A percentile compares a stretch with the other conserved stretches of the same genome.
These are phyloP conservation scores for Borostomias antarcticus DNA, from an alignment of 2,797 vertebrate genomes.

Conservation along the genomic window DNA sequence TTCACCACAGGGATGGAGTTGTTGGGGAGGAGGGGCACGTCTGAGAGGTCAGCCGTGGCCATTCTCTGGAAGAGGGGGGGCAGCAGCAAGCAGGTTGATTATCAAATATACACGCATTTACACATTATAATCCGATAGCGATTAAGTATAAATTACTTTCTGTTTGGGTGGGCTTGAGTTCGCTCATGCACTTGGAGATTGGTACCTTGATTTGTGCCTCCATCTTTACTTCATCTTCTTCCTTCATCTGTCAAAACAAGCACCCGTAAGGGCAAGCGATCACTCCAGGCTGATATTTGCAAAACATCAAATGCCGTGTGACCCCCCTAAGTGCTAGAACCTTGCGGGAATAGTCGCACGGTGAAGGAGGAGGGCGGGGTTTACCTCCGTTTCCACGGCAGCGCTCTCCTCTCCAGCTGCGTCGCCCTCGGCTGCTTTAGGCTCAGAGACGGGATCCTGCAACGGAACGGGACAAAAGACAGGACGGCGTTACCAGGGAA, in stretches of 20 bases:
- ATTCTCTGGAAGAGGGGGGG: conserved; percentile 74
- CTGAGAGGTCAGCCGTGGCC: conserved; percentile 80
- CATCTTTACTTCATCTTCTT: conserved; percentile 72
- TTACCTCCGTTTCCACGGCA: conserved; percentile 36
- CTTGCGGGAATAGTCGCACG: not conserved
- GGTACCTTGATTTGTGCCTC: conserved; percentile 74
- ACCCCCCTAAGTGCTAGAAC: not conserved
- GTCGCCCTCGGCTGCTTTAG: not conserved
- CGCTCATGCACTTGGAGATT: not conserved
- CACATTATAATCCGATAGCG: not conserved
- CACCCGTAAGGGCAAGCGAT: not conserved
- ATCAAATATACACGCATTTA: not conserved
- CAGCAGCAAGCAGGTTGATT: not conserved
- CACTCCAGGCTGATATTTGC: not conserved
- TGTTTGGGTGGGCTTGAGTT: not conserved
- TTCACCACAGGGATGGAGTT: conserved; percentile 83
- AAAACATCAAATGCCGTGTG: not conserved
- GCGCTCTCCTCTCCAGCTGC: conserved; percentile 1
- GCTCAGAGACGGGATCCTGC: conserved; percentile 11
- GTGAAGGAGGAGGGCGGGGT: not conserved
- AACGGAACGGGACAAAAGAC: not conserved
- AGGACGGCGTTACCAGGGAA: not conserved
- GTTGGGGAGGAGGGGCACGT: conserved; percentile 78
- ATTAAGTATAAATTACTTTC: not conserved
- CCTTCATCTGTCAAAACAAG: conserved; percentile 61